Percentiles rank a stretch among this genome's conserved stretches.
Conservation (phyloP, 1,140 invertebrate genomes). For the Anadara kagoshimensis region DNA sequence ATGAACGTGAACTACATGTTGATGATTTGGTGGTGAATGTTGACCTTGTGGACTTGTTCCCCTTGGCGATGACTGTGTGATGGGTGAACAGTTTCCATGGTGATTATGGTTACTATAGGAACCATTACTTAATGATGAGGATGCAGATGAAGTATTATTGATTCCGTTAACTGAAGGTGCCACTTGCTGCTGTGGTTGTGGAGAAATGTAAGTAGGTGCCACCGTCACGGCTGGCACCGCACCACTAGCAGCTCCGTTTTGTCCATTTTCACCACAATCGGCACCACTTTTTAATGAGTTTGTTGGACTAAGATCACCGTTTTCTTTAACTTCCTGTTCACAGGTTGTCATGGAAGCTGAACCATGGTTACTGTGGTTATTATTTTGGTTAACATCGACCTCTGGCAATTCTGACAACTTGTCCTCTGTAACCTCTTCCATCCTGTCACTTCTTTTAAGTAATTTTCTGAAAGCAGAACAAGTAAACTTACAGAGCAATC, state of each 20-base stretch:
- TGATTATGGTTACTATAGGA: slow-evolving; percentile 11
- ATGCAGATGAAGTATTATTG: slow-evolving; percentile 9
- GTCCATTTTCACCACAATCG: slow-evolving; percentile 8
- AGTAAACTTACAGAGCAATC: neutral
- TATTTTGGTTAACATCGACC: slow-evolving; percentile 26
- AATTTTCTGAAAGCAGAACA: slow-evolving; percentile 26
- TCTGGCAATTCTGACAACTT: slow-evolving; percentile 22
- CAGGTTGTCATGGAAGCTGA: neutral
- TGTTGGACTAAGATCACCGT: slow-evolving; percentile 42
- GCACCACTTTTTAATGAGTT: slow-evolving; percentile 37
- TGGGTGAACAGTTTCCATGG: slow-evolving; percentile 2
- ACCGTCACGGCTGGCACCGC: neutral
- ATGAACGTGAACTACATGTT: slow-evolving; percentile 81
- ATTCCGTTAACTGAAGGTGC: neutral
- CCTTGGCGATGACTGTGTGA: slow-evolving; percentile 20
- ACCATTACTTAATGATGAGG: slow-evolving; percentile 24
- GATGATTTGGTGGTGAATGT: slow-evolving; percentile 45
- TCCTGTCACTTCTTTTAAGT: slow-evolving; percentile 29
- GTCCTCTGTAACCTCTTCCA: slow-evolving; percentile 35
- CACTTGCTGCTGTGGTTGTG: slow-evolving; percentile 16
- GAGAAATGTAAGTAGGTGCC: slow-evolving; percentile 7
- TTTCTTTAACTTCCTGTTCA: slow-evolving; percentile 30
- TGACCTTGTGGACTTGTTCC: slow-evolving; percentile 29
- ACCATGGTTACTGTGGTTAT: slow-evolving; percentile 22
- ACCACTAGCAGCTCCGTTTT: slow-evolving; percentile 6